Conservation (phyloP, 1,140 invertebrate species). For the Cyclargus thomasi region DNA sequence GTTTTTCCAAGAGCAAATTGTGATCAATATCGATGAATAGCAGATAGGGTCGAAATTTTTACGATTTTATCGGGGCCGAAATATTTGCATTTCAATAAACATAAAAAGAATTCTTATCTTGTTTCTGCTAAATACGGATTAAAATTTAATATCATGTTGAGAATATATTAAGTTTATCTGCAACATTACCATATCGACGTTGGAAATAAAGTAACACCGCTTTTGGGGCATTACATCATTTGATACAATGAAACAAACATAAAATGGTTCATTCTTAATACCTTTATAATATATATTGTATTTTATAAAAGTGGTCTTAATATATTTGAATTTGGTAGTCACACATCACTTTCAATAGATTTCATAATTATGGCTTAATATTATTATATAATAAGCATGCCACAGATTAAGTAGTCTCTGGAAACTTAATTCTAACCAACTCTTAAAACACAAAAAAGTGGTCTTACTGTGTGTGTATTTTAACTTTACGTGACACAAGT, state of each 20-base stretch:
- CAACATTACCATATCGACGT: neutral
- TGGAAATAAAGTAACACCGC: neutral
- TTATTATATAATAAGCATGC: no score
- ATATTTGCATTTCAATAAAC: conserved; percentile 1
- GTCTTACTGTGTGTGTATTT: no score
- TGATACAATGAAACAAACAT: neutral
- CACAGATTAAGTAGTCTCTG: no score
- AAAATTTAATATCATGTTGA: neutral
- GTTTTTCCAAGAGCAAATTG: no score
- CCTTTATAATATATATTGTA: neutral
- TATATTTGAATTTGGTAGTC: no score
- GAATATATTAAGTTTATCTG: neutral
- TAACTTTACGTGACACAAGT: no score
- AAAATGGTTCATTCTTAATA: neutral
- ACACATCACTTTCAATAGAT: no score
- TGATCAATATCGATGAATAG: no score
- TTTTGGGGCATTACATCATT: neutral
- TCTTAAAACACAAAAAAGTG: no score
- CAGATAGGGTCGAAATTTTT: neutral
- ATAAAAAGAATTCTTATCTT: neutral
- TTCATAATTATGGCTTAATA: no score
- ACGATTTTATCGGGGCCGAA: neutral
- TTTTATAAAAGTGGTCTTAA: neutral
- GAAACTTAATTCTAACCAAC: no score
- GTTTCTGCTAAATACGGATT: neutral